Evolutionary conservation across 1,140 invertebrate genomes (phyloP).

Genomic region (Drosophila prosaltans): DNA sequence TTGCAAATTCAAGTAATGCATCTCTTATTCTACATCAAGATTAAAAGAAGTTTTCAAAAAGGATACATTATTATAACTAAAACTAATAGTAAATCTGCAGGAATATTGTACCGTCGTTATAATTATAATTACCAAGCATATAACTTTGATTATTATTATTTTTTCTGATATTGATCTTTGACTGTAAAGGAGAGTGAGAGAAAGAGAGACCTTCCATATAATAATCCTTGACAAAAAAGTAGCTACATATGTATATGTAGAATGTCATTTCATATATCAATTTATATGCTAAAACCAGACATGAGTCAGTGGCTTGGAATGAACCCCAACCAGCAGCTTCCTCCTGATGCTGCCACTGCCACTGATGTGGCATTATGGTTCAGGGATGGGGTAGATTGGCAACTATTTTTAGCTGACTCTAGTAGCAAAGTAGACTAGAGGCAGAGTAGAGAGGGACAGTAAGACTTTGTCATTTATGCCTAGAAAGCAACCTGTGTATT

Average conservation of each 20-base stretch:
- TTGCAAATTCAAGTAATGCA: slow-evolving; percentile 50
- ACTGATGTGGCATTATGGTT: slow-evolving; percentile 1
- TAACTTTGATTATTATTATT: background rate
- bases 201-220: slow-evolving; percentile 24
- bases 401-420: slow-evolving; percentile 21
- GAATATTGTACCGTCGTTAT: too few species aligned
- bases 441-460: background rate
- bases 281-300: slow-evolving; percentile 14
- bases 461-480: slow-evolving; percentile 4
- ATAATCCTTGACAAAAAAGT: too few species aligned
- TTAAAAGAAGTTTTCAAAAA: background rate
- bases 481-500: slow-evolving; percentile 9
- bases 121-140: background rate
- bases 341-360: slow-evolving; percentile 2
- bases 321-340: background rate
- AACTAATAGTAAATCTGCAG: too few species aligned
- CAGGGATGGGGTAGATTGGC: background rate
- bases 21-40: slow-evolving; percentile 32
- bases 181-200: background rate
- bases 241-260: background rate
- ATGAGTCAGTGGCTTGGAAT: slow-evolving; percentile 47
- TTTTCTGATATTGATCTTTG: slow-evolving; percentile 1
- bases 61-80: too few species aligned
- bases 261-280: slow-evolving; percentile 17
- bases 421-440: background rate